These are phyloP conservation scores for Sinodicranocentrus sp. DNA, from an alignment of 2,888 invertebrate species.

Conservation along the genomic window DNA sequence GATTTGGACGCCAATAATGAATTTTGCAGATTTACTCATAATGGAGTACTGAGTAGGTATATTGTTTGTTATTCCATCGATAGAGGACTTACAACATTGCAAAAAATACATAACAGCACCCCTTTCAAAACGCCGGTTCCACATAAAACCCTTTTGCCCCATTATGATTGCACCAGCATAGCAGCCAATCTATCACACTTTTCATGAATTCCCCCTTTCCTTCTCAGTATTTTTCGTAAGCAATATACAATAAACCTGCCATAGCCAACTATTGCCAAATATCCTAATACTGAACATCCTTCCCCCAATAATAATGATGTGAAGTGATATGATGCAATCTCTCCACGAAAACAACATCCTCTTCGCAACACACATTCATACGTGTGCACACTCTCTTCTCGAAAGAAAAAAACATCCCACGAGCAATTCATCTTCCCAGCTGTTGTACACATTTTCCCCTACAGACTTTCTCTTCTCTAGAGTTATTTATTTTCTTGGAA, in stretches of 20 bases:
- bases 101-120: too few species aligned
- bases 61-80: too few species aligned
- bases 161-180: conserved; percentile 14
- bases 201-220: conserved; percentile 4
- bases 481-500: conserved; percentile 61
- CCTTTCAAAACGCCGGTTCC: too few species aligned
- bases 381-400: too few species aligned
- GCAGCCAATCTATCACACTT: conserved; percentile 20
- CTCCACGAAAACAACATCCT: conserved; percentile 13
- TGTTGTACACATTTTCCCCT: not conserved
- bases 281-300: too few species aligned
- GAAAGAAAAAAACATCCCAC: not conserved
- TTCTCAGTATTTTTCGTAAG: not conserved
- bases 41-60: too few species aligned
- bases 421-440: conserved; percentile 18
- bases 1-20: too few species aligned
- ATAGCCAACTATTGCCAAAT: too few species aligned
- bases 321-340: conserved; percentile 17
- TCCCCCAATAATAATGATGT: conserved; percentile 10
- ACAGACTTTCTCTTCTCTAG: not conserved
- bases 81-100: too few species aligned
- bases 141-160: not conserved
- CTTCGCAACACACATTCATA: not conserved
- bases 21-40: too few species aligned
- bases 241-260: too few species aligned